These are phyloP conservation scores for Ceriagrion tenellum DNA, from an alignment of 2,888 invertebrate species.

Conservation along the genomic window DNA sequence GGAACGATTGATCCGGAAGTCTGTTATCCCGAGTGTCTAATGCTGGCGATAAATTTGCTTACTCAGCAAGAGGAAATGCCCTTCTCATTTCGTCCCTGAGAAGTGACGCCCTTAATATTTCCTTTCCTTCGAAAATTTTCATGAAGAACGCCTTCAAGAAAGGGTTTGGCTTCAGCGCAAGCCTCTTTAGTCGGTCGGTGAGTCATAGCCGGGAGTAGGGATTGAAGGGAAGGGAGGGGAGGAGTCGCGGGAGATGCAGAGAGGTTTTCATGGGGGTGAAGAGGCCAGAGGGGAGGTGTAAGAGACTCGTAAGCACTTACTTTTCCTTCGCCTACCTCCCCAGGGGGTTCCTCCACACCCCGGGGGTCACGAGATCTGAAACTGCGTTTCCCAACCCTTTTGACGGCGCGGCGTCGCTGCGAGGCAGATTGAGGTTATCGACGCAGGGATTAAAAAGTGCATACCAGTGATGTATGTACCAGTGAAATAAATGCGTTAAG, in stretches of 20 bases:
- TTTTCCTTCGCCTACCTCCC: neutral
- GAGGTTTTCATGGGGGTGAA: neutral
- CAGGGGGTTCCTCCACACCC: neutral
- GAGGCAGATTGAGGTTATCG: neutral
- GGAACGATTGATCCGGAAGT: neutral
- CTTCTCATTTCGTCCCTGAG: neutral
- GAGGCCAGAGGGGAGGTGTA: neutral
- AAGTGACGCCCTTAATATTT: neutral
- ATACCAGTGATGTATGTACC: neutral
- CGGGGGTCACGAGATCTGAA: neutral
- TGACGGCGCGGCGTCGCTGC: neutral
- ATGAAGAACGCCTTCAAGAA: neutral
- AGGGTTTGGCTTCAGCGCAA: slow-evolving; percentile 1
- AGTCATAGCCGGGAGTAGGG: neutral
- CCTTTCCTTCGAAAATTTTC: neutral
- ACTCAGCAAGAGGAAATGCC: neutral
- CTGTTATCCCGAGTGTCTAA: neutral
- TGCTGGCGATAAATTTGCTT: neutral
- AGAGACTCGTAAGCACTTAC: neutral
- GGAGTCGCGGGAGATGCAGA: neutral
- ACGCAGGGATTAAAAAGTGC: neutral
- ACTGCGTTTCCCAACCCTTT: neutral
- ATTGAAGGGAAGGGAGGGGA: neutral
- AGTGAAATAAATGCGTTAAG: no score
- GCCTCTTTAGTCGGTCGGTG: neutral